Percentiles rank a stretch among this genome's conserved stretches.
Evolutionary conservation across 2,888 invertebrate species (phyloP).

Genomic region (Drosophila borealis): DNA sequence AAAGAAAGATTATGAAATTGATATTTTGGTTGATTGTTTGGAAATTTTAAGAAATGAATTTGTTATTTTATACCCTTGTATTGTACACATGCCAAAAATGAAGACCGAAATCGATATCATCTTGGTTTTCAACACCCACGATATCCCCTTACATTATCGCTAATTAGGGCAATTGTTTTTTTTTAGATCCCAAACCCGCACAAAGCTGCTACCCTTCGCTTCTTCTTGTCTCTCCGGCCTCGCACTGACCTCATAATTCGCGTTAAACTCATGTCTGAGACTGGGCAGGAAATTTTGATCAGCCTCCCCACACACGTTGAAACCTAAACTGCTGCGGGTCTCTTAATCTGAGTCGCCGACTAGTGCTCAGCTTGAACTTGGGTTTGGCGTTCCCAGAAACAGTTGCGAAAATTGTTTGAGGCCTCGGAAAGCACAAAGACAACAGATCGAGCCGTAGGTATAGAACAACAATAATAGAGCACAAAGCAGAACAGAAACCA

Average conservation of each 20-base stretch:
- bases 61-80: slow-evolving; percentile 26
- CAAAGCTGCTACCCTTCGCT: background rate
- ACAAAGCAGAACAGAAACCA: slow-evolving; percentile 48
- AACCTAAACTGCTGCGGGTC: slow-evolving; percentile 50
- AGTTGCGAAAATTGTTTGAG: slow-evolving; percentile 46
- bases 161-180: slow-evolving; percentile 46
- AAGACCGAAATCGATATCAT: slow-evolving; percentile 13
- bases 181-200: slow-evolving; percentile 29
- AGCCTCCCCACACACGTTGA: slow-evolving; percentile 34
- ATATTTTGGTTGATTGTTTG: slow-evolving; percentile 30
- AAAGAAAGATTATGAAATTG: slow-evolving; percentile 14
- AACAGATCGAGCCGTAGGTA: background rate
- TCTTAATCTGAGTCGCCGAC: background rate
- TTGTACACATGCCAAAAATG: slow-evolving; percentile 18
- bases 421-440: slow-evolving; percentile 16
- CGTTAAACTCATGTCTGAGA: slow-evolving; percentile 44
- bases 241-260: slow-evolving; percentile 66
- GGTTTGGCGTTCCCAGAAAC: slow-evolving; percentile 43
- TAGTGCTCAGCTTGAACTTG: slow-evolving; percentile 19
- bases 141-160: slow-evolving; percentile 68
- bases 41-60: slow-evolving; percentile 36
- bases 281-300: slow-evolving; percentile 68
- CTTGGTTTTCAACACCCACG: slow-evolving; percentile 53
- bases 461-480: slow-evolving; percentile 35
- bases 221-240: slow-evolving; percentile 27